Evolutionary conservation across 2,888 invertebrate species (phyloP).

Genomic region (Trachelus troglodyta): DNA sequence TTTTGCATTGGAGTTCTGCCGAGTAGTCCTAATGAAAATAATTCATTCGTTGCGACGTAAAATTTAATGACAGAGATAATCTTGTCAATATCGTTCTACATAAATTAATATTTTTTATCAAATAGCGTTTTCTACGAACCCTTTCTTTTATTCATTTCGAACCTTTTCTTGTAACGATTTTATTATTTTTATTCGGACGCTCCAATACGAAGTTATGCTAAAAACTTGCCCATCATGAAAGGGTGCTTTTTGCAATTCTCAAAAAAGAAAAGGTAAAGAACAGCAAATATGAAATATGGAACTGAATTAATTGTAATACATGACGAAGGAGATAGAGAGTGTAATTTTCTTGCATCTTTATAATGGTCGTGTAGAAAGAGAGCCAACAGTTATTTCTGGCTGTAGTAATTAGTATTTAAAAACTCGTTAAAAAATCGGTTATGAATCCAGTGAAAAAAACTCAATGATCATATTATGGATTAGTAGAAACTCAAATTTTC

Average conservation of each 20-base stretch:
- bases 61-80: constrained; percentile 6
- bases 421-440: too few species aligned
- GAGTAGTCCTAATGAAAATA: constrained; percentile 34
- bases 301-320: not conserved
- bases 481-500: not conserved
- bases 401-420: not conserved
- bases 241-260: not conserved
- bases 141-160: not conserved
- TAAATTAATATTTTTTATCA: not conserved
- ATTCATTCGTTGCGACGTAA: not conserved
- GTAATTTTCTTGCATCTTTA: not conserved
- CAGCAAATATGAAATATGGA: not conserved
- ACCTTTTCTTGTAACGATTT: not conserved
- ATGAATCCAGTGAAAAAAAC: not conserved
- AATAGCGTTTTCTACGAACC: not conserved
- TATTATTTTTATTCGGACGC: not conserved
- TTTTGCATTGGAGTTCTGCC: constrained; percentile 41
- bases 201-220: not conserved
- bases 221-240: not conserved
- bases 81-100: not conserved
- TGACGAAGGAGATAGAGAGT: not conserved
- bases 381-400: not conserved
- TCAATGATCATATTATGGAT: not conserved
- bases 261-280: not conserved
- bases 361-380: not conserved